These are phyloP conservation scores for Xenops minutus DNA, from an alignment of 2,797 vertebrate species.

Conservation along the genomic window DNA sequence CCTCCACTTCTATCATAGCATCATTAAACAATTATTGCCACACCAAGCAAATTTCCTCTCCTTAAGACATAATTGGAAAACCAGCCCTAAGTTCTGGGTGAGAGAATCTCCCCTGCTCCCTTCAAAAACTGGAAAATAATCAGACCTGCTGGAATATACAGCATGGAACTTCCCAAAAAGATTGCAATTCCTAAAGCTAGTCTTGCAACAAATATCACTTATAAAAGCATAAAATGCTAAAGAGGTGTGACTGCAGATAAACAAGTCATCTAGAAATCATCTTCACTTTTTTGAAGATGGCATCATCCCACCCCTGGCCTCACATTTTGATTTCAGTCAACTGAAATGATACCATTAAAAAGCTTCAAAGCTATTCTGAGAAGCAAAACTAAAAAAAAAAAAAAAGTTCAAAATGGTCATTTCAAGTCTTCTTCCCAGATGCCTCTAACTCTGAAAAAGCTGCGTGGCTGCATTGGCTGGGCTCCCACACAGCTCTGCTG, in stretches of 20 bases:
- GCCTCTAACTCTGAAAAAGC: background rate
- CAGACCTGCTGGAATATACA: background rate
- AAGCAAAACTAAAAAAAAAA: background rate
- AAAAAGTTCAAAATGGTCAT: background rate
- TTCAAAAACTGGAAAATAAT: background rate
- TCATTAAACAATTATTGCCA: background rate
- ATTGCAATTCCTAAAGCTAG: background rate
- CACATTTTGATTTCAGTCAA: background rate
- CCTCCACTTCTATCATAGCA: background rate
- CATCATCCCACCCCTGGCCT: background rate
- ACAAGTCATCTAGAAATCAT: background rate
- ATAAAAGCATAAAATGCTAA: background rate
- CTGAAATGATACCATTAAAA: background rate
- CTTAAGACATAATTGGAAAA: background rate
- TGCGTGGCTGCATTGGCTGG: background rate
- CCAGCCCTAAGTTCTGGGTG: background rate
- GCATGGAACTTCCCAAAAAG: background rate
- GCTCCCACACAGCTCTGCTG: background rate
- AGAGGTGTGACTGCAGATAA: background rate
- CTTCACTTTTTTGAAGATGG: background rate
- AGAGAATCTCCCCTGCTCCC: accelerated
- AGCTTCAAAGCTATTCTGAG: background rate
- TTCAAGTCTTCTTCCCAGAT: background rate
- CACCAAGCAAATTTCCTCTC: background rate
- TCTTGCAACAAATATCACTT: background rate